Evolutionary conservation across 1,140 invertebrate species (phyloP).

Genomic region (Hyles vespertilio): DNA sequence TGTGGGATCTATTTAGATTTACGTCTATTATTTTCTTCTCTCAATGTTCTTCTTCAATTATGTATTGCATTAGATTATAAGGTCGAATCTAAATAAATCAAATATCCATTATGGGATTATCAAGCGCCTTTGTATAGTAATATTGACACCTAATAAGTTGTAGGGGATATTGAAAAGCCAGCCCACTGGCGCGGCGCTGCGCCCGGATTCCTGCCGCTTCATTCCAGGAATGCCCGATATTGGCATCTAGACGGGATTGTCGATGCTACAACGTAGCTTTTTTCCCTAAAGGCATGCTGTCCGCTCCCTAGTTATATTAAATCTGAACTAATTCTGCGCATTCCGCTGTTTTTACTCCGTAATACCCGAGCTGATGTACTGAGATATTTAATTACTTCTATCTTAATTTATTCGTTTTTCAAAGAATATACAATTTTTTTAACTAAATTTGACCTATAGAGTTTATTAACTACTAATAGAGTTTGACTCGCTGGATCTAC

Average conservation of each 20-base stretch:
- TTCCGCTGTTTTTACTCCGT: conserved; percentile 7
- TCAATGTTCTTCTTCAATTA: no score
- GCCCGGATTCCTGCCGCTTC: conserved; percentile 11
- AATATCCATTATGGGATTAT: no score
- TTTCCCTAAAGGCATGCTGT: neutral
- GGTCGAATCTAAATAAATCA: no score
- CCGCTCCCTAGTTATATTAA: conserved; percentile 19
- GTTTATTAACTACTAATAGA: no score
- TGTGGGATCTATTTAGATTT: no score
- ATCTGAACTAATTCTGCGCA: neutral
- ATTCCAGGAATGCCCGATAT: conserved; percentile 33
- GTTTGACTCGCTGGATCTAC: no score
- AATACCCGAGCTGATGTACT: neutral
- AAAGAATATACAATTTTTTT: no score
- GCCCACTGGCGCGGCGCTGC: neutral
- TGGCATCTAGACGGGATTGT: conserved; percentile 31
- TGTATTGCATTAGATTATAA: no score
- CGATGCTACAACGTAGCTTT: conserved; percentile 7
- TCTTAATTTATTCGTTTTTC: neutral
- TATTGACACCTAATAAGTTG: neutral
- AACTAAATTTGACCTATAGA: no score
- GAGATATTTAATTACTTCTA: neutral
- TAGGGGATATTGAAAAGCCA: conserved; percentile 17
- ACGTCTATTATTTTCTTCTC: no score
- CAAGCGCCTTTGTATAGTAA: no score